These are phyloP conservation scores for Nineta flava DNA, from an alignment of 2,888 invertebrate species.

Conservation along the genomic window DNA sequence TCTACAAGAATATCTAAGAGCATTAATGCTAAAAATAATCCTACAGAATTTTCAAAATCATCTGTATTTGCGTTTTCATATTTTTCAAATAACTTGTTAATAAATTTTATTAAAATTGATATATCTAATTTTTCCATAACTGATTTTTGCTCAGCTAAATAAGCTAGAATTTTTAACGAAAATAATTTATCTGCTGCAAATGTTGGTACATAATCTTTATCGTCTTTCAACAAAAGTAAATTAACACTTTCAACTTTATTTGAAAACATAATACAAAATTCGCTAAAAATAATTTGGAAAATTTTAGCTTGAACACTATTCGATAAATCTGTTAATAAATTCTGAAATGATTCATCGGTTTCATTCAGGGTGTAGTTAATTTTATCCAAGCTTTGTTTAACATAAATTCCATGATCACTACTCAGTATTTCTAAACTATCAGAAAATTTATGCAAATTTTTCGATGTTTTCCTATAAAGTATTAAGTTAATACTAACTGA, in stretches of 20 bases:
- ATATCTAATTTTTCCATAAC: slow-evolving; percentile 30
- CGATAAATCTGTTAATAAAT: neutral
- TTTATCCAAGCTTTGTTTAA: slow-evolving; percentile 2
- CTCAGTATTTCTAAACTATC: slow-evolving; percentile 18
- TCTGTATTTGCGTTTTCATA: slow-evolving; percentile 14
- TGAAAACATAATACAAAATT: neutral
- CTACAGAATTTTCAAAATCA: slow-evolving; percentile 26
- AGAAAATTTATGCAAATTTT: slow-evolving; percentile 16
- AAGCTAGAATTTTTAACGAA: slow-evolving; percentile 33
- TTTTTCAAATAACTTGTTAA: slow-evolving; percentile 28
- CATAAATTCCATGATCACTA: slow-evolving; percentile 14
- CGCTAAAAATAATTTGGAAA: neutral
- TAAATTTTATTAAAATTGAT: slow-evolving; percentile 29
- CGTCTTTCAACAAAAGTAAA: slow-evolving; percentile 14
- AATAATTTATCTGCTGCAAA: slow-evolving; percentile 25
- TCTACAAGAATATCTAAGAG: slow-evolving; percentile 21
- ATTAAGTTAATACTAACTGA: slow-evolving; percentile 20
- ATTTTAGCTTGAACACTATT: neutral
- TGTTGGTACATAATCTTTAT: slow-evolving; percentile 12
- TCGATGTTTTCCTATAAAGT: slow-evolving; percentile 20
- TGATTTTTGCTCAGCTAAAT: slow-evolving; percentile 31
- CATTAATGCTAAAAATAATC: slow-evolving; percentile 30
- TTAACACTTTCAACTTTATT: neutral
- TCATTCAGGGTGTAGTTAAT: neutral
- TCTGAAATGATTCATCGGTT: neutral